phyloP scores from a whole-genome alignment of 2,113 vertebrate genomes.

The Ariopsis seemanni region DNA sequence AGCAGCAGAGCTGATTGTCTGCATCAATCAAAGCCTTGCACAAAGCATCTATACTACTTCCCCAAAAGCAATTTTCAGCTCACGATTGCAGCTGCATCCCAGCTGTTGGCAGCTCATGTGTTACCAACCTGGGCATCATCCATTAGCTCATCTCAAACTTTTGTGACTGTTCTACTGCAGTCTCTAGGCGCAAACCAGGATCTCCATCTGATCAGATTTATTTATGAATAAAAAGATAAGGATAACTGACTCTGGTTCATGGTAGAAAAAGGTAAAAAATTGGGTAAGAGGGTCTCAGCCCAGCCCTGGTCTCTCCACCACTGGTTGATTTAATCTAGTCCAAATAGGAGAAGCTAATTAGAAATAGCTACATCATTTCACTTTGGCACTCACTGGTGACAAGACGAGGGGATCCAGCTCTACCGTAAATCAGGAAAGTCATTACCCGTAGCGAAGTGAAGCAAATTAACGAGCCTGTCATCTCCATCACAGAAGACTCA shows the following conservation, averaged over 20 bases:
- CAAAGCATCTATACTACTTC: slow-evolving; percentile 34
- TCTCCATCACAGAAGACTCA: slow-evolving; percentile 26
- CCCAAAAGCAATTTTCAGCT: slow-evolving; percentile 43
- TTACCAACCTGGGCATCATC: slow-evolving; percentile 22
- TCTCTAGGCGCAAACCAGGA: background rate
- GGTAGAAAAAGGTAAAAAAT: background rate
- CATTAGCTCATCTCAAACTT: slow-evolving; percentile 27
- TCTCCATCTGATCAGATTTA: background rate
- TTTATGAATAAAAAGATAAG: background rate
- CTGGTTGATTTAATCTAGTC: slow-evolving; percentile 39
- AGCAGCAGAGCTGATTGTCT: slow-evolving; percentile 29
- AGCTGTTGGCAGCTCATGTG: slow-evolving; percentile 40
- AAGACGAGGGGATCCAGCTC: slow-evolving; percentile 34
- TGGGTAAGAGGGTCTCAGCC: background rate
- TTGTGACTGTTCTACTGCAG: background rate
- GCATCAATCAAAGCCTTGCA: slow-evolving; percentile 31
- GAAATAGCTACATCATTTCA: slow-evolving; percentile 56
- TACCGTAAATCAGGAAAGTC: slow-evolving; percentile 51
- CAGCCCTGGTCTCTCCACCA: slow-evolving; percentile 23
- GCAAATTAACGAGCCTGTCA: slow-evolving; percentile 54
- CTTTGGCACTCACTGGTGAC: slow-evolving; percentile 44
- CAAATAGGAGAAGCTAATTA: slow-evolving; percentile 57
- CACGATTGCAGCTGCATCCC: slow-evolving; percentile 40
- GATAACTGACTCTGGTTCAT: background rate
- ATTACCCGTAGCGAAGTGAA: slow-evolving; percentile 52